These are phyloP conservation scores for Plagodis dolabraria DNA, from an alignment of 2,888 invertebrate genomes.

Conservation along the genomic window DNA sequence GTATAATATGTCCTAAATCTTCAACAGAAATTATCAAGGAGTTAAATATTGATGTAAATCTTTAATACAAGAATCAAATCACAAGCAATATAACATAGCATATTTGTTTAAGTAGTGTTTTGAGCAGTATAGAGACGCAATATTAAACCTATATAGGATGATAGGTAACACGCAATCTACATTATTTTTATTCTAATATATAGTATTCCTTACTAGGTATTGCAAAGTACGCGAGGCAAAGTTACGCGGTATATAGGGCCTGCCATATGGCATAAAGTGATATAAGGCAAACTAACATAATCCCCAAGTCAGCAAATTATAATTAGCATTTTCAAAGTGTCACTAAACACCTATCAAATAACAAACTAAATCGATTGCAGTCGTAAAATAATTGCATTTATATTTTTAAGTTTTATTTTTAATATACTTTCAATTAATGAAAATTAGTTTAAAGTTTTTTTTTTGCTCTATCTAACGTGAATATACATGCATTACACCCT, in stretches of 20 bases:
- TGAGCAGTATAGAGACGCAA: too few relatives aligned
- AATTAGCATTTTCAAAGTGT: conserved; percentile 35
- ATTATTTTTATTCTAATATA: neutral
- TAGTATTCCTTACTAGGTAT: conserved; percentile 13
- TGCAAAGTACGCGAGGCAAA: conserved; percentile 8
- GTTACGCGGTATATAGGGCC: conserved; percentile 32
- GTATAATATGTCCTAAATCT: too few relatives aligned
- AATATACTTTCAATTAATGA: conserved; percentile 32
- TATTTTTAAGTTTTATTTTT: conserved; percentile 34
- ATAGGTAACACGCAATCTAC: neutral
- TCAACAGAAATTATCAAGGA: too few relatives aligned
- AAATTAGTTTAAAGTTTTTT: conserved; percentile 55
- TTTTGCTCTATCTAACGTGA: conserved; percentile 73
- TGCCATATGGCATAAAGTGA: conserved; percentile 20
- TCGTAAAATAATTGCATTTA: conserved; percentile 48
- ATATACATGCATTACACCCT: conserved; percentile 70
- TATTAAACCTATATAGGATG: too few relatives aligned
- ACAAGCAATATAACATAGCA: too few relatives aligned
- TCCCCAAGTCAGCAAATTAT: conserved; percentile 48
- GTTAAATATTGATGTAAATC: too few relatives aligned
- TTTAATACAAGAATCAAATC: too few relatives aligned
- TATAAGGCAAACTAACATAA: conserved; percentile 26
- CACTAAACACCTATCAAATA: conserved; percentile 52
- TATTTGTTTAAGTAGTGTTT: too few relatives aligned
- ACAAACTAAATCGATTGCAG: conserved; percentile 59